phyloP scores from a whole-genome alignment of 2,797 vertebrate genomes.

The Crax fasciolata region DNA sequence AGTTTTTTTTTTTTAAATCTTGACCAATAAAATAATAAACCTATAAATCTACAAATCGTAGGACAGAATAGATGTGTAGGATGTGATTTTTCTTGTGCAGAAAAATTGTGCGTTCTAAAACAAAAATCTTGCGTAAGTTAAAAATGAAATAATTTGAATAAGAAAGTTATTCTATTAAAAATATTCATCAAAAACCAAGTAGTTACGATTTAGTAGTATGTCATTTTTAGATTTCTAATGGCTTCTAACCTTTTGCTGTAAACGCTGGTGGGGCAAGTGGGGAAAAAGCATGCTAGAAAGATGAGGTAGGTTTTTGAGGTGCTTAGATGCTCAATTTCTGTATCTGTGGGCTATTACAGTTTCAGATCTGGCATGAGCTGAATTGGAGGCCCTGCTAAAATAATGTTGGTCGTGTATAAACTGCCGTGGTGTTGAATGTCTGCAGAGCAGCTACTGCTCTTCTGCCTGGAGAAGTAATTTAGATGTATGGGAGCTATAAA shows the following conservation, averaged over 20 bases:
- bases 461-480: constrained; percentile 68
- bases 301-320: neutral
- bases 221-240: neutral
- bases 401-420: neutral
- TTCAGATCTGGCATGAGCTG: constrained; percentile 14
- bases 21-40: neutral
- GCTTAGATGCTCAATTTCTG: neutral
- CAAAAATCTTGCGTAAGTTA: neutral
- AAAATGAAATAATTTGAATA: neutral
- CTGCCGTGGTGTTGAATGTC: neutral
- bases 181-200: neutral
- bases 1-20: neutral
- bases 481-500: neutral
- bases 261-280: neutral
- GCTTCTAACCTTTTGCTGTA: neutral
- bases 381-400: constrained; percentile 13
- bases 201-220: neutral
- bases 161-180: neutral
- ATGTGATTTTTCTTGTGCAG: neutral
- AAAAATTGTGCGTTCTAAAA: neutral
- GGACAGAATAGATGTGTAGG: neutral
- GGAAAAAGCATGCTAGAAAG: neutral
- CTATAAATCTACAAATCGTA: neutral
- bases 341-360: neutral
- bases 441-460: neutral